Evolutionary conservation across 2,797 vertebrate genomes (phyloP).

Genomic region (Acestrorhynchus altus): DNA sequence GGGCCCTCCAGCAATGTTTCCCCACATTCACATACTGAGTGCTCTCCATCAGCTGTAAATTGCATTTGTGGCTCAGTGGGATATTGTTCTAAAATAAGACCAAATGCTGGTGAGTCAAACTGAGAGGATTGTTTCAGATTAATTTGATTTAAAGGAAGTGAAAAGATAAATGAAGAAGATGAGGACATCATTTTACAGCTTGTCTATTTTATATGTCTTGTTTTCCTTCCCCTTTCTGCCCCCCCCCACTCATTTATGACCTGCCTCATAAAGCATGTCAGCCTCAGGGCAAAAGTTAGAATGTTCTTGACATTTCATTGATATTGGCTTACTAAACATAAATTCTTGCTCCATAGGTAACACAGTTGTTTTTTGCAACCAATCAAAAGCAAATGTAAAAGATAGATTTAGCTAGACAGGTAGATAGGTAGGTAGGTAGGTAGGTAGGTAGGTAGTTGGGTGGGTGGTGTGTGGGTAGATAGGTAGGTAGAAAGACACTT

Average conservation of each 20-base stretch:
- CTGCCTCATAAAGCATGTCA: not conserved
- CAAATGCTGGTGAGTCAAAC: conserved; percentile 51
- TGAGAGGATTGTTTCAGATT: conserved; percentile 44
- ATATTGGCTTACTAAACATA: not conserved
- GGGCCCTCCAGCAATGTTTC: conserved; percentile 62
- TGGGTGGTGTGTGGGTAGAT: no score
- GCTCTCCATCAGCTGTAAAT: conserved; percentile 60
- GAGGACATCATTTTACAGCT: conserved; percentile 39
- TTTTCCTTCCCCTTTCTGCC: not conserved
- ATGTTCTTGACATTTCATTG: conserved; percentile 11
- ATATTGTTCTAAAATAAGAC: conserved; percentile 68
- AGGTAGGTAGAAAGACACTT: no score
- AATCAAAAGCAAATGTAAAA: not conserved
- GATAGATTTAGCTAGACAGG: no score
- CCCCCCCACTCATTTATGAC: not conserved
- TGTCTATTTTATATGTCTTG: conserved; percentile 27
- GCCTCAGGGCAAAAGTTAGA: not conserved
- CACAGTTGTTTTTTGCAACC: not conserved
- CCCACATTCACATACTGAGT: conserved; percentile 54
- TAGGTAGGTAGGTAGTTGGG: no score
- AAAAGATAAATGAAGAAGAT: conserved; percentile 31
- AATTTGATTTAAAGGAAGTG: conserved; percentile 43
- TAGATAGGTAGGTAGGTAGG: no score
- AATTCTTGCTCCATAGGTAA: not conserved
- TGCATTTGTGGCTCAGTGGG: conserved; percentile 51